Evolutionary conservation across 1,140 invertebrate genomes (phyloP), one percentile per base, ranked within the genome.

Genomic region (Agrilus planipennis): DNA sequence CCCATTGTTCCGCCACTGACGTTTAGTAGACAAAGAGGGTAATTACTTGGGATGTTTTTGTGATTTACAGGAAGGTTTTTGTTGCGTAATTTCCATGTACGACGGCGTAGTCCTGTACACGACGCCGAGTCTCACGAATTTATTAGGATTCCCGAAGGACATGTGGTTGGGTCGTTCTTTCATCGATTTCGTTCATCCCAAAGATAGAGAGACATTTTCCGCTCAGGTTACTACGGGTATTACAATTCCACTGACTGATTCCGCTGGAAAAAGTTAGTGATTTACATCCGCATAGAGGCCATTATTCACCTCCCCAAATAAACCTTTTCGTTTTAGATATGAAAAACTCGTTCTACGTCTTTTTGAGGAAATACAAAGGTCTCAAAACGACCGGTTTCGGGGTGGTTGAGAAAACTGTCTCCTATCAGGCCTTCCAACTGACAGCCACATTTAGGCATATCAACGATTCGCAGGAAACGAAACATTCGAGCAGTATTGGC

Each of bases 91-190:
- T 43, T 88, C 84, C 2, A 79, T 89, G 75, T 70, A 77, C 22
- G 80, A 89, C 49, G 86, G 86, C 12, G 67, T 84, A 1, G 79
- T 90, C 0, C 65, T 89, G 40, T 82, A 81, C 49, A 80, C 81
- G 18, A 84, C 85, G 2, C 58, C 77, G 7, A 76, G 72, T 19
- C 66, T 89, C 20, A 75, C 75, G 0, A 63, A 73, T 3, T 67
- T 77, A n/a, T 62, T 90, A 16, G 84, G 84, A 11, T 89, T 80
- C 55, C 77, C 82, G 0, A 78, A 80, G 47, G 84, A 89, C 39
- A 84, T 84, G 71, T 85, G 84, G 79, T 63, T 84, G n/a, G 85
- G 84, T 4, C 66, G 81, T 30, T 84, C 81, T 2, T 87, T 92
- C 51, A 83, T 88, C 36, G 84, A 90, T 52, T 89, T 89, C 52